These are phyloP conservation scores for Dendrocincla fuliginosa DNA, from an alignment of 2,797 vertebrate species.

Conservation along the genomic window DNA sequence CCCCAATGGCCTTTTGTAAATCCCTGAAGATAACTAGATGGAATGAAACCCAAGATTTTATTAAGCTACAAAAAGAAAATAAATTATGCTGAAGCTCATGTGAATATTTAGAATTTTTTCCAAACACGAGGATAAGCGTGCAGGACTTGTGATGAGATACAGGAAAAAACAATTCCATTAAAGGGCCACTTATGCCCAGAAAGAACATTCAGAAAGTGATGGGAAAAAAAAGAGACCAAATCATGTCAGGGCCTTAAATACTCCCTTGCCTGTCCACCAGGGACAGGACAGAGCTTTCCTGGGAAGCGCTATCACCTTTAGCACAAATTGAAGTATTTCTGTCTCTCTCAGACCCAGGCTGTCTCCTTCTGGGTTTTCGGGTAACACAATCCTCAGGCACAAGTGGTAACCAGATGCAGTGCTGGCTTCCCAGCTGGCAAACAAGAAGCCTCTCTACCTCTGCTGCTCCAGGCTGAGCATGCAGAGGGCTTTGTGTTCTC, in stretches of 20 bases:
- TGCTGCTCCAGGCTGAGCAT: fast-evolving
- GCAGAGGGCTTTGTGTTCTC: fast-evolving
- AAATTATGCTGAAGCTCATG: slow-evolving; percentile 43
- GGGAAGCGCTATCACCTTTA: background rate
- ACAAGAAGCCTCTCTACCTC: background rate
- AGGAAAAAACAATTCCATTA: slow-evolving; percentile 65
- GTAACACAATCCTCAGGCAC: background rate
- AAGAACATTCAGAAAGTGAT: slow-evolving; percentile 15
- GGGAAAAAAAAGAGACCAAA: background rate
- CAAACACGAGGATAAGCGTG: slow-evolving; percentile 36
- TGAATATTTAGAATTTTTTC: slow-evolving; percentile 65
- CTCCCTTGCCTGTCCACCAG: background rate
- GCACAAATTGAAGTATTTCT: background rate
- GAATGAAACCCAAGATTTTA: slow-evolving; percentile 45
- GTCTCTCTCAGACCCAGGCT: background rate
- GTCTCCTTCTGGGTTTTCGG: background rate
- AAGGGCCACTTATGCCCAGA: slow-evolving; percentile 24
- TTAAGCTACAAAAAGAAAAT: slow-evolving; percentile 59
- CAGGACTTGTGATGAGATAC: slow-evolving; percentile 40
- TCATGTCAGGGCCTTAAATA: background rate
- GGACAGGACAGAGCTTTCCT: background rate
- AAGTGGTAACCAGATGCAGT: background rate
- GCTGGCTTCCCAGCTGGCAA: background rate
- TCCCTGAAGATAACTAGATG: slow-evolving; percentile 18
- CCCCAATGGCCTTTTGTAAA: slow-evolving; percentile 26